These are phyloP conservation scores for Unio delphinus DNA, from an alignment of 2,888 invertebrate species.

Conservation along the genomic window DNA sequence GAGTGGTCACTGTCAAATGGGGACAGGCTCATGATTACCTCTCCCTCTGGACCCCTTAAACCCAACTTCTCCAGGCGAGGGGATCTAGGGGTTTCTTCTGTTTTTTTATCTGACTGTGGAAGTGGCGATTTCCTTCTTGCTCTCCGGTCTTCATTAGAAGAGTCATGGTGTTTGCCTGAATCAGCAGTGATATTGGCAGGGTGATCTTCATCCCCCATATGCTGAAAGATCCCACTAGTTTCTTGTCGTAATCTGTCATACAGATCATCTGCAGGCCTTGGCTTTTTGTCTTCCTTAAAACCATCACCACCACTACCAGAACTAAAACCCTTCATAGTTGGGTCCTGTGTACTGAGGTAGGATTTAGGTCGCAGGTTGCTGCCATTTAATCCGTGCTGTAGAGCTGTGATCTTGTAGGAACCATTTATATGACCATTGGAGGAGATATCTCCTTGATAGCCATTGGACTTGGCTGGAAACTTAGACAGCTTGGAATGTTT, in stretches of 20 bases:
- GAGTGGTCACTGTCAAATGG: constrained; percentile 24
- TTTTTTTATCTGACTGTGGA: background rate
- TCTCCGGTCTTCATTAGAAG: constrained; percentile 2
- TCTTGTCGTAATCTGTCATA: constrained; percentile 52
- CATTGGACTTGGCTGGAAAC: constrained; percentile 27
- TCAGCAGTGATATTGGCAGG: constrained; percentile 23
- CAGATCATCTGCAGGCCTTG: constrained; percentile 47
- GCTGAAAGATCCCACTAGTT: constrained; percentile 48
- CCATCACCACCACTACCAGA: constrained; percentile 17
- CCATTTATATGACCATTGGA: constrained; percentile 23
- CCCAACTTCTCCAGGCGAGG: constrained; percentile 17
- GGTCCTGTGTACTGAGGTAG: constrained; percentile 32
- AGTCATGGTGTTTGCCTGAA: constrained; percentile 3
- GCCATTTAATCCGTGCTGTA: constrained; percentile 9
- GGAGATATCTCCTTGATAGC: constrained; percentile 37
- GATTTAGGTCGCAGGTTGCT: constrained; percentile 32
- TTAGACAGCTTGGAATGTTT: constrained; percentile 27
- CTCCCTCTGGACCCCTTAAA: constrained; percentile 28
- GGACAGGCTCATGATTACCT: constrained; percentile 34
- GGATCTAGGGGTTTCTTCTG: constrained; percentile 6
- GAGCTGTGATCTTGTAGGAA: constrained; percentile 1
- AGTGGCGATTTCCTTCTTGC: constrained; percentile 4
- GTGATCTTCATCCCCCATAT: constrained; percentile 25
- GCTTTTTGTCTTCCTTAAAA: constrained; percentile 25
- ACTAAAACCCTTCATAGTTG: constrained; percentile 38